These are phyloP conservation scores for Dissostichus mawsoni DNA, from an alignment of 2,113 vertebrate genomes.

Conservation along the genomic window DNA sequence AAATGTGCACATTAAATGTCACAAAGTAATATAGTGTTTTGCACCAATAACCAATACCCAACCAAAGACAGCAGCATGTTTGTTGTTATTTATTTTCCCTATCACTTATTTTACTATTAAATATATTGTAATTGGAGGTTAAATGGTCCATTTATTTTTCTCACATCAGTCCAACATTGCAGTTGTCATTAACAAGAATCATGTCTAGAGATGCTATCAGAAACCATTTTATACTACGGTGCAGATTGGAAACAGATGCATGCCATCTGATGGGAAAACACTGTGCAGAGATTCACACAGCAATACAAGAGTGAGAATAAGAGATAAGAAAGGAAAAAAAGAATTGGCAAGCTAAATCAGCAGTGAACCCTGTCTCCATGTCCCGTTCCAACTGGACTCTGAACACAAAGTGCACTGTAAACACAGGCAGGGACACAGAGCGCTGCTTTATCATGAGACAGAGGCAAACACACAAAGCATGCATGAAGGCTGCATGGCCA, in stretches of 20 bases:
- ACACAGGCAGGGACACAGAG: slow-evolving; percentile 36
- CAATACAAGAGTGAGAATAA: slow-evolving; percentile 5
- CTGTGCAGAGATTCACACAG: slow-evolving; percentile 18
- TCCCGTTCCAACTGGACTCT: slow-evolving; percentile 60
- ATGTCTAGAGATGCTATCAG: slow-evolving; percentile 23
- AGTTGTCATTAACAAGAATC: slow-evolving; percentile 13
- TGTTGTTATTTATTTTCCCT: neutral
- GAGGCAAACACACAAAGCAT: slow-evolving; percentile 14
- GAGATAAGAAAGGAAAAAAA: slow-evolving; percentile 14
- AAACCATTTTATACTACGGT: slow-evolving; percentile 16
- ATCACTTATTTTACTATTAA: neutral
- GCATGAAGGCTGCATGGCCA: slow-evolving; percentile 24
- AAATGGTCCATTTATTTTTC: neutral
- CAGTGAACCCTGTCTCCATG: neutral
- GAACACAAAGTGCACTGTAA: slow-evolving; percentile 51
- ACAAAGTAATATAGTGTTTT: neutral
- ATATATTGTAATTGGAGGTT: neutral
- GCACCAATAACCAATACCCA: too few species aligned
- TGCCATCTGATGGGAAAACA: slow-evolving; percentile 38
- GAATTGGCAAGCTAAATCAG: slow-evolving; percentile 2
- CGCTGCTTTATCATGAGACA: slow-evolving; percentile 36
- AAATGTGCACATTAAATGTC: neutral
- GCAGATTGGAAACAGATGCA: slow-evolving; percentile 26
- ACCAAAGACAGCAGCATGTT: neutral
- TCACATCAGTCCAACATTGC: slow-evolving; percentile 7